These are phyloP conservation scores for Eristalis arbustorum DNA, from an alignment of 2,888 invertebrate species.

Conservation along the genomic window DNA sequence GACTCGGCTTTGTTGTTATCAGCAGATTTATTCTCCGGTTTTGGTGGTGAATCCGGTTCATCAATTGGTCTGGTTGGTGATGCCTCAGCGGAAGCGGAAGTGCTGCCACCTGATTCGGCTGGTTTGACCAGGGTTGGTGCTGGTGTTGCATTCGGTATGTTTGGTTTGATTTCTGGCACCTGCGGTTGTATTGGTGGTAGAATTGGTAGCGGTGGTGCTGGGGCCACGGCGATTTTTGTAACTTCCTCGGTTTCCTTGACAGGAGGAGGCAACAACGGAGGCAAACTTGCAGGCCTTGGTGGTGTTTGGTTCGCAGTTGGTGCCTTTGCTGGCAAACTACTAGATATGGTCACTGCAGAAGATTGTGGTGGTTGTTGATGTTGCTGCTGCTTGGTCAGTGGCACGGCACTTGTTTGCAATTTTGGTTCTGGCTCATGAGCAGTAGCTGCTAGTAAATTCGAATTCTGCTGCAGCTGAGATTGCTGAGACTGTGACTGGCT, in stretches of 20 bases:
- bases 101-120: slow-evolving; percentile 29
- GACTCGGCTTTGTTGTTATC: slow-evolving; percentile 8
- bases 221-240: slow-evolving; percentile 3
- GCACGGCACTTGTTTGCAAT: slow-evolving; percentile 72
- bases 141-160: slow-evolving; percentile 6
- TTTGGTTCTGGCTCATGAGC: slow-evolving; percentile 53
- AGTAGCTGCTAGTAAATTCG: slow-evolving; percentile 27
- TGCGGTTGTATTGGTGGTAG: slow-evolving; percentile 13
- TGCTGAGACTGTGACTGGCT: slow-evolving; percentile 41
- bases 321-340: slow-evolving; percentile 40
- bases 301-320: slow-evolving; percentile 38
- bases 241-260: slow-evolving; percentile 39
- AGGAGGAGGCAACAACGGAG: slow-evolving; percentile 31
- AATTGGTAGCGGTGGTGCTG: slow-evolving; percentile 25
- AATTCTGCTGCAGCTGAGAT: slow-evolving; percentile 17
- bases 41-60: slow-evolving; percentile 42
- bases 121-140: slow-evolving; percentile 13
- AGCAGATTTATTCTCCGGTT: slow-evolving; percentile 32
- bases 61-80: slow-evolving; percentile 31
- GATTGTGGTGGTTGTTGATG: slow-evolving; percentile 59
- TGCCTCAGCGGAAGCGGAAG: slow-evolving; percentile 39
- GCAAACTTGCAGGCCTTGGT: slow-evolving; percentile 47
- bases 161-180: slow-evolving; percentile 33
- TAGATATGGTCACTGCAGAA: slow-evolving; percentile 48
- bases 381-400: slow-evolving; percentile 73